A percentile compares a stretch with the other conserved stretches of the same genome.
These are phyloP conservation scores for Apteryx mantelli DNA, from an alignment of 2,113 vertebrate genomes.

Conservation along the genomic window DNA sequence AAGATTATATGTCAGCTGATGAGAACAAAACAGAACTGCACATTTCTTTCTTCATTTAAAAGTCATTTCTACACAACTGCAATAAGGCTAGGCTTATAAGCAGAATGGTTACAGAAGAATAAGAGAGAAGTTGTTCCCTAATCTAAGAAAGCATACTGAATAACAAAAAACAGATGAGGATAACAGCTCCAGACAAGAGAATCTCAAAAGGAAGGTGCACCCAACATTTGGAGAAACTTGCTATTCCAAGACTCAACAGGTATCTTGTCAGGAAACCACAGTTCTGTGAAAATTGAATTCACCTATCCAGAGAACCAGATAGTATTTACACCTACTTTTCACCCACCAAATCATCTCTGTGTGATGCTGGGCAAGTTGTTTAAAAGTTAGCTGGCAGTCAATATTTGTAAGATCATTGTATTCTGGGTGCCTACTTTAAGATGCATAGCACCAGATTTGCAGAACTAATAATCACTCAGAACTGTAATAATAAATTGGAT, in stretches of 20 bases:
- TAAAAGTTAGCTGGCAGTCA: not conserved
- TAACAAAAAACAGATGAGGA: not conserved
- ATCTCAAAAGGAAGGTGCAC: not conserved
- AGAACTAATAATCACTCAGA: not conserved
- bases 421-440: not conserved
- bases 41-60: not conserved
- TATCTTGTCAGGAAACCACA: not conserved
- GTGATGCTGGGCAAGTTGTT: not conserved
- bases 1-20: not conserved
- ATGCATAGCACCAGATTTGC: not conserved
- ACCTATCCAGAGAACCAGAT: not conserved
- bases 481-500: not conserved
- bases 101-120: not conserved
- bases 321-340: not conserved
- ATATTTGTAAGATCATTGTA: too few species aligned
- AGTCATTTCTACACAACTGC: not conserved
- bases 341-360: not conserved
- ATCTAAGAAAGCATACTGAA: not conserved
- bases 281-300: not conserved
- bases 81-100: not conserved
- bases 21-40: not conserved
- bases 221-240: not conserved
- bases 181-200: not conserved
- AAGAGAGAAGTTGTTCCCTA: not conserved
- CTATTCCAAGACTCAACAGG: not conserved